Percentiles rank a stretch among this genome's conserved stretches.
These are phyloP conservation scores for Coecobrya sp. DNA, from an alignment of 2,888 invertebrate genomes.

Conservation along the genomic window DNA sequence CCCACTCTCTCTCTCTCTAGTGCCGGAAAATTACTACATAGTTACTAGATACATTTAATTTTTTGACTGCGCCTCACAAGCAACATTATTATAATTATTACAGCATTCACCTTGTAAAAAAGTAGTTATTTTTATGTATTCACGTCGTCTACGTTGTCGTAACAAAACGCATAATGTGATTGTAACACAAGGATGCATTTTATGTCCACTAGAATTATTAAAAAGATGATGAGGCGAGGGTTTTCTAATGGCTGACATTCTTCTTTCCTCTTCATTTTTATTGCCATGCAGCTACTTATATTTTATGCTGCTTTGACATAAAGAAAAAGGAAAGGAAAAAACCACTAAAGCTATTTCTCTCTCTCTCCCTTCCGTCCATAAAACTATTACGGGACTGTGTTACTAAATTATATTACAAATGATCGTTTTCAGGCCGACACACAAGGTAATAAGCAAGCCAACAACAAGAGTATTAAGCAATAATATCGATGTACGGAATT, in stretches of 20 bases:
- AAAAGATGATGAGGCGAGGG: slow-evolving; percentile 14
- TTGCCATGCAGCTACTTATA: not conserved
- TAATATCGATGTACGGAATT: not conserved
- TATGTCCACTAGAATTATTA: slow-evolving; percentile 30
- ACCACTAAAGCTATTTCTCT: not conserved
- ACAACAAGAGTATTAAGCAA: not conserved
- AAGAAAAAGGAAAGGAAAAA: not conserved
- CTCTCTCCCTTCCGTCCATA: not conserved
- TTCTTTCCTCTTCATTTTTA: slow-evolving; percentile 11
- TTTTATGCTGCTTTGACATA: not conserved
- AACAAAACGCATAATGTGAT: not conserved
- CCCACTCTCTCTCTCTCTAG: slow-evolving; percentile 26
- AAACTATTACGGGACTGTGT: not conserved
- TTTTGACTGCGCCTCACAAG: not conserved
- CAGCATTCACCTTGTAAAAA: slow-evolving; percentile 28
- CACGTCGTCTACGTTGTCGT: slow-evolving; percentile 1
- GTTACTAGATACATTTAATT: slow-evolving; percentile 49
- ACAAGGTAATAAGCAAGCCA: not conserved
- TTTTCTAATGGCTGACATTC: slow-evolving; percentile 30
- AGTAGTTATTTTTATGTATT: slow-evolving; percentile 41
- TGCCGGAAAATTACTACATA: slow-evolving; percentile 26
- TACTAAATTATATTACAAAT: not conserved
- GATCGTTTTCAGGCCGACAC: not conserved
- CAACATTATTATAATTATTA: not conserved
- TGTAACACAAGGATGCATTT: slow-evolving; percentile 14